Conservation (phyloP, 2,113 vertebrate genomes). For the Erythrolamprus reginae region DNA sequence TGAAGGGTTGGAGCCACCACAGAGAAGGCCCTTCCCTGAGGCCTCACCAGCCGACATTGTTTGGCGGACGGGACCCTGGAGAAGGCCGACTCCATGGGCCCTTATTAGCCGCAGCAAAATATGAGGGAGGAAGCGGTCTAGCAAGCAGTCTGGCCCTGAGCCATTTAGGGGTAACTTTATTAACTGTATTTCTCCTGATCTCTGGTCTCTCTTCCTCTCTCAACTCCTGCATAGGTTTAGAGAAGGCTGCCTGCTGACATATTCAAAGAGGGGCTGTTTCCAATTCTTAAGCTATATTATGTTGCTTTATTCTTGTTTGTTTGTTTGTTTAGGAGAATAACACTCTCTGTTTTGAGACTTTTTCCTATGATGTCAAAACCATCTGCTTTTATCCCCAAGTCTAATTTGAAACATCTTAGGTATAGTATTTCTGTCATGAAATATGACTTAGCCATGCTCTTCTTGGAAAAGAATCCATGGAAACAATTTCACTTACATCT, state of each 20-base stretch:
- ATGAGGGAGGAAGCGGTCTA: too few relatives aligned
- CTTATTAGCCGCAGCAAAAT: too few relatives aligned
- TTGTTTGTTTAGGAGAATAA: not conserved
- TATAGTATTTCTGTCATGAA: not conserved
- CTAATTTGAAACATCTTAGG: not conserved
- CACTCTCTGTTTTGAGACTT: not conserved
- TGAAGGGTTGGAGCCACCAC: too few relatives aligned
- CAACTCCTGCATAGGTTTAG: not conserved
- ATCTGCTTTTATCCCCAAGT: not conserved
- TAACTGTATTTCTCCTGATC: too few relatives aligned
- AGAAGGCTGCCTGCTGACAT: not conserved
- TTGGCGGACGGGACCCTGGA: too few relatives aligned
- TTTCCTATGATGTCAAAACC: not conserved
- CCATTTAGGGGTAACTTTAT: too few relatives aligned
- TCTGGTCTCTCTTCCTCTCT: not conserved
- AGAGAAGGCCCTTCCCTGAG: too few relatives aligned
- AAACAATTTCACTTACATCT: not conserved
- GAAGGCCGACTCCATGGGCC: too few relatives aligned
- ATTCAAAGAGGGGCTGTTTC: not conserved
- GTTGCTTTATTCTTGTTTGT: not conserved
- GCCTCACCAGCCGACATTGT: too few relatives aligned
- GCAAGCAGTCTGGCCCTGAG: too few relatives aligned
- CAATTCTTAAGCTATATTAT: constrained; percentile 7
- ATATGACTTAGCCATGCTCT: not conserved
- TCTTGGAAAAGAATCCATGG: not conserved